Evolutionary conservation across 30 jellyfish, hydroid and myxozoan species (phyloP), one percentile per base, ranked within the genome.

Genomic region (Aurelia sp.): DNA sequence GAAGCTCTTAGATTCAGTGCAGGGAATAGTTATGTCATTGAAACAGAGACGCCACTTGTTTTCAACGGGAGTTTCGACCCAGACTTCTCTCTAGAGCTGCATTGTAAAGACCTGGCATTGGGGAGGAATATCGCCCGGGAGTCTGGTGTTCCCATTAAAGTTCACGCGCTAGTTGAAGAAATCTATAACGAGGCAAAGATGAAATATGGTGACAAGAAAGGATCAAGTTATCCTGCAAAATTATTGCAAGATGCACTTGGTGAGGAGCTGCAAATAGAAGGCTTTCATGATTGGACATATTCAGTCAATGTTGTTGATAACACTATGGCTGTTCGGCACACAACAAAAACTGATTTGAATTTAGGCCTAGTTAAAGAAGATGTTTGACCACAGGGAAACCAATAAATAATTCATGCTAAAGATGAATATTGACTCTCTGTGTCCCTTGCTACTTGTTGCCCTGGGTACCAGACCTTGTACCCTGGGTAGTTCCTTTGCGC

Each of bases 221-320:
- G 88, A 6, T 86, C 88, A 18, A 72, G 87, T 40, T 74, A 60
- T 64, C 96, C 96, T 1, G 90, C 89, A 13, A 86, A 86, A 66
- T 81, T 86, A 7, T 18, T 86, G 85, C 82, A 86, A 52, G 96
- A 86, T 61, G 78, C 35, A 31, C 82, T 75, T 21, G 85, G 78
- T 35, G 96, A 74, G 79, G 50, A 63, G 4, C 83, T 86, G 33
- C 89, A 86, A 20, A 27, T 40, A 1, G 77, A 65, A 15, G 96
- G 86, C 27, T 86, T 86, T 64, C 86, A 69, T 21, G 96, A 86
- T 53, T 86, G 96, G 96, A 74, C 89, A 22, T 86, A 86, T 60
- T 33, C 85, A 23, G 33, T 76, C 9, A 66, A 86, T 53, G 48
- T 72, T 19, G 85, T 52, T 0, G 96, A 86, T 76, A 85, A 78